Percentiles rank a stretch among this genome's conserved stretches.
phyloP scores from a whole-genome alignment of 92 coral and sea anemone genomes.

The Paragorgia papillata region DNA sequence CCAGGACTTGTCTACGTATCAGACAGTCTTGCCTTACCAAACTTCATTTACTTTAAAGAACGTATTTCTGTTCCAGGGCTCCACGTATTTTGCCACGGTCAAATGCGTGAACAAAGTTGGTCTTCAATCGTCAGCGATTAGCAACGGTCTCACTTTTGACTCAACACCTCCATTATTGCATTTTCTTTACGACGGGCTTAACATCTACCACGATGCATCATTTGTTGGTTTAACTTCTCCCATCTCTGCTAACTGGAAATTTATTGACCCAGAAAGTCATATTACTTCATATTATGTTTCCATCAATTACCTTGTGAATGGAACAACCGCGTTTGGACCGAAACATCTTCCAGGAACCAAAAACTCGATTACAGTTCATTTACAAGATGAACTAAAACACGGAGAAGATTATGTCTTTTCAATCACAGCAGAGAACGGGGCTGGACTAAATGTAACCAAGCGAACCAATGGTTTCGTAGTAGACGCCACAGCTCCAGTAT shows the following conservation, averaged over 20 bases:
- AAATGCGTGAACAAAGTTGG: constrained; percentile 81
- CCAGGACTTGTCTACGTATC: constrained; percentile 65
- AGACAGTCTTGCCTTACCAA: constrained; percentile 43
- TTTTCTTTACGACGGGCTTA: constrained; percentile 60
- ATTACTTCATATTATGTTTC: constrained; percentile 51
- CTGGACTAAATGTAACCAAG: constrained; percentile 64
- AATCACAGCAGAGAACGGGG: constrained; percentile 75
- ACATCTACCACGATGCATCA: constrained; percentile 11
- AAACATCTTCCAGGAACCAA: constrained; percentile 49
- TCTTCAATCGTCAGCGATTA: constrained; percentile 58
- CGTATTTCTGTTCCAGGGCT: constrained; percentile 61
- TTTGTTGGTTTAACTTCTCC: not conserved
- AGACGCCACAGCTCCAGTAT: constrained; percentile 81
- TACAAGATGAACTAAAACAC: constrained; percentile 41
- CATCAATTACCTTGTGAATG: constrained; percentile 28
- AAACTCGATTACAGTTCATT: constrained; percentile 49
- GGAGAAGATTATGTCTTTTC: constrained; percentile 64
- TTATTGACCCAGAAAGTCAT: constrained; percentile 80
- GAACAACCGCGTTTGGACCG: constrained; percentile 53
- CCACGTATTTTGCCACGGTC: constrained; percentile 89
- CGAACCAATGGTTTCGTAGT: constrained; percentile 76
- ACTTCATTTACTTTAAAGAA: constrained; percentile 47
- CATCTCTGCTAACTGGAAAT: constrained; percentile 63
- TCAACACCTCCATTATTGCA: constrained; percentile 71
- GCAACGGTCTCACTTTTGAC: constrained; percentile 84